phyloP scores from a whole-genome alignment of 2,113 vertebrate species.

The Rhabdomys dilectus region DNA sequence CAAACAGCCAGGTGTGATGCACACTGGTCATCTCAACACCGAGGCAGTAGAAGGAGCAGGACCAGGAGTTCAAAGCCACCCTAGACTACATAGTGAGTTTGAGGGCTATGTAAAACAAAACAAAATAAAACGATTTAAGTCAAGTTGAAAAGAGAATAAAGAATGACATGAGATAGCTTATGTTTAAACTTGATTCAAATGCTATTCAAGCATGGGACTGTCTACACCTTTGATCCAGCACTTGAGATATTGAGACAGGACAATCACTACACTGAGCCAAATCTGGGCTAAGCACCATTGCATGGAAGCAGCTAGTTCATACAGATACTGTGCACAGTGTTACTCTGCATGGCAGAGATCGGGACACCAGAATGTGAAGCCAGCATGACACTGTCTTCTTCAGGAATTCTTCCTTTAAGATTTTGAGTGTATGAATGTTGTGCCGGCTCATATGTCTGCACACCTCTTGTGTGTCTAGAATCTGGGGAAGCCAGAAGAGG shows the following conservation, averaged over 20 bases:
- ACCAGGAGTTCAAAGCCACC: background rate
- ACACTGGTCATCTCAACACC: no score
- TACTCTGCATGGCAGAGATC: background rate
- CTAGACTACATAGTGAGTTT: background rate
- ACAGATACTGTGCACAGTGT: background rate
- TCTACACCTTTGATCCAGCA: background rate
- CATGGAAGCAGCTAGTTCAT: background rate
- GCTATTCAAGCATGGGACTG: background rate
- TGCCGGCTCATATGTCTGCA: background rate
- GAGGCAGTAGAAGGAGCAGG: background rate
- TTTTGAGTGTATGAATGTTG: background rate
- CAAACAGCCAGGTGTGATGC: background rate
- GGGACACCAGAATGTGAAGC: background rate
- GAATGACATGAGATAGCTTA: background rate
- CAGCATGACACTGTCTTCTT: background rate
- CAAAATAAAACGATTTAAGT: background rate
- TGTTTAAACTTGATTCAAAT: background rate
- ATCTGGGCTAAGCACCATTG: background rate
- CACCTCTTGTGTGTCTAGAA: background rate
- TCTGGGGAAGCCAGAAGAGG: background rate
- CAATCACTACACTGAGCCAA: background rate
- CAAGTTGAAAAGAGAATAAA: slow-evolving; percentile 38
- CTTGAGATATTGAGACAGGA: background rate
- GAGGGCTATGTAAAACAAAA: background rate
- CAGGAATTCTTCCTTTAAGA: background rate